Evolutionary conservation across 2,888 invertebrate species (phyloP), one percentile per base, ranked within the genome.

Genomic region (Meliscaeva auricollis): DNA sequence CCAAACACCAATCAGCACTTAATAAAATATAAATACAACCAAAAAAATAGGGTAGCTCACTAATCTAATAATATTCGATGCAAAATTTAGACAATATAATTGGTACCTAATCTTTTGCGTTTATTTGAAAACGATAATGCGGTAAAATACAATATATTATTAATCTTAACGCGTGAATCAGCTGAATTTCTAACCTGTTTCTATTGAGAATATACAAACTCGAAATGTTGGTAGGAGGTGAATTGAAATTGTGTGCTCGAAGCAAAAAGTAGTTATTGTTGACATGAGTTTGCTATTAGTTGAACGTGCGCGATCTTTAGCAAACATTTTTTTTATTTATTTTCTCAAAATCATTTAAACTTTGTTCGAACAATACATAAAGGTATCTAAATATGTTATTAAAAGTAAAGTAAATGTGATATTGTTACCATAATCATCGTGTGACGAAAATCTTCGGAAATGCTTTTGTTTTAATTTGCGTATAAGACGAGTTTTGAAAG

Each of bases 181-280:
- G 17, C 46, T 48, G 6, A 38, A n/a, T n/a, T 38, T 58, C 20
- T 38, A 58, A 62, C 62, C 62, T 44, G 62, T 62, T 26, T 62
- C 6, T 38, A 32, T 32, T 9, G 11, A 26, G 4, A 3, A 26
- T 3, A 44, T 44, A 30, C 15, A 20, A 38, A 58, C 58, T 35
- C 17, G 58, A 58, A 35, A 15, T 44, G 9, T 38, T 20, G n/a
- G 22, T 38, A 13, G 3, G 13, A 58, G 35, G 20, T 58, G 30
- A 30, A 2, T n/a, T 8, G 4, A 15, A n/a, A n/a, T n/a, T n/a
- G 3, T 26, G 5, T 9, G 9, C 1, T 1, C 8, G 15, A 11
- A 2, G 0, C 15, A 54, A 13, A 54, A 54, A 54, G 54, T 54
- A 54, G 20, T 54, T 54, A 8, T 54, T 15, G 54, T 32, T 30